A percentile compares a stretch with the other conserved stretches of the same genome.
phyloP scores from a whole-genome alignment of 2,113 vertebrate species.

The Notothenia rossii region DNA sequence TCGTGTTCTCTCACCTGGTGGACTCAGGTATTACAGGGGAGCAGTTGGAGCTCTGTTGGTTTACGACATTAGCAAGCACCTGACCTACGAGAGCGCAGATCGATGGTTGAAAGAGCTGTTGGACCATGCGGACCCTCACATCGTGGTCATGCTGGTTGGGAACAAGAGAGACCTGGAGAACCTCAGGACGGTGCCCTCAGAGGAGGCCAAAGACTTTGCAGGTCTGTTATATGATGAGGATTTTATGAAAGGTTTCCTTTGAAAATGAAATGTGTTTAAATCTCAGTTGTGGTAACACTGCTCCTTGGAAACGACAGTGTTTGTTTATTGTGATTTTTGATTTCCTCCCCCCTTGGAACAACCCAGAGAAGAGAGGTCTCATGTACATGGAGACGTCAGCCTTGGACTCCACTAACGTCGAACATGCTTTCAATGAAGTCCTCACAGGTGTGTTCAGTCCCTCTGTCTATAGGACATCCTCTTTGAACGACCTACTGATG shows the following conservation, averaged over 20 bases:
- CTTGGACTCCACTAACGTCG: slow-evolving; percentile 95
- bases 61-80: slow-evolving; percentile 96
- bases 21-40: slow-evolving; percentile 93
- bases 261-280: neutral
- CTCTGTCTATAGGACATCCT: no score
- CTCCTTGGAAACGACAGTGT: neutral
- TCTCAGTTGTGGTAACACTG: neutral
- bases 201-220: slow-evolving; percentile 92
- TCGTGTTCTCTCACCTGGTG: neutral
- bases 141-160: slow-evolving; percentile 98
- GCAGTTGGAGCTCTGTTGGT: slow-evolving; percentile 96
- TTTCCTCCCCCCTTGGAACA: slow-evolving; percentile 30
- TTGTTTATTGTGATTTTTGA: neutral
- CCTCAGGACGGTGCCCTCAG: slow-evolving; percentile 89
- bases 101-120: slow-evolving; percentile 97
- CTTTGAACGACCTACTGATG: neutral
- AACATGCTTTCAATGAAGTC: slow-evolving; percentile 95
- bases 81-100: slow-evolving; percentile 96
- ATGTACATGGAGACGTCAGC: slow-evolving; percentile 97
- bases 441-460: slow-evolving; percentile 86
- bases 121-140: slow-evolving; percentile 96
- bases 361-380: slow-evolving; percentile 91
- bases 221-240: slow-evolving; percentile 75
- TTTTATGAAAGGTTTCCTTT: neutral
- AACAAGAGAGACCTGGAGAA: slow-evolving; percentile 93